Percentiles rank a stretch among this genome's conserved stretches.
These are phyloP conservation scores for Cantharis nigra DNA, from an alignment of 2,888 invertebrate genomes.

Conservation along the genomic window DNA sequence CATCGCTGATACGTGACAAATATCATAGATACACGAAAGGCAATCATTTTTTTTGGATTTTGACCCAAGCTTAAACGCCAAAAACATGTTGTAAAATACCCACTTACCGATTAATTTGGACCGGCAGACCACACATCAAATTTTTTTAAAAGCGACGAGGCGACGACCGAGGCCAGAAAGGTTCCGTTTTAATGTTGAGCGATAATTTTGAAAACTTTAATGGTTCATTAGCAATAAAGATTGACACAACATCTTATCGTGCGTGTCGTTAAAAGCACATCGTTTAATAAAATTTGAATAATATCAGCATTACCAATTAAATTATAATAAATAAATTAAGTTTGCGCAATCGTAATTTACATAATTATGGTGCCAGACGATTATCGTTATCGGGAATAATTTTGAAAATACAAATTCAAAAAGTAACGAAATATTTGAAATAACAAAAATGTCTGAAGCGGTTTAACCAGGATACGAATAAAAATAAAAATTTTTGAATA, in stretches of 20 bases:
- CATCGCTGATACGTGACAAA: conserved; percentile 28
- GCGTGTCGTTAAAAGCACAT: not conserved
- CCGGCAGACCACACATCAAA: not conserved
- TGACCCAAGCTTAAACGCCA: not conserved
- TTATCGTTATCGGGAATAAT: not conserved
- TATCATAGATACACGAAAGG: conserved; percentile 11
- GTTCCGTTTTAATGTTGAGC: not conserved
- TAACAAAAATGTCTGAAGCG: not conserved
- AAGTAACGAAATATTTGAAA: not conserved
- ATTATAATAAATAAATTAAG: not conserved
- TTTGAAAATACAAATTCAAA: not conserved
- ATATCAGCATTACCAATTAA: not conserved
- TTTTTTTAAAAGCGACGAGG: not conserved
- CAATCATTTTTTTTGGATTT: not conserved
- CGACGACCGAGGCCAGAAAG: not conserved
- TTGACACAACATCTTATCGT: not conserved
- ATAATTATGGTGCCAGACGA: not conserved
- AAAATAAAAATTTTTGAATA: conserved; percentile 30
- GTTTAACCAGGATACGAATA: conserved; percentile 5
- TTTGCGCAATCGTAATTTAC: not conserved
- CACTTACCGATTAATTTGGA: not conserved
- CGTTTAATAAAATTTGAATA: not conserved
- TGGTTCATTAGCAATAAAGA: not conserved
- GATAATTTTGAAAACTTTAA: not conserved
- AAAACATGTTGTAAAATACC: not conserved